Base-by-base conservation (phyloP, 2,888 invertebrate species). In the Calliphora vomitoria region DNA sequence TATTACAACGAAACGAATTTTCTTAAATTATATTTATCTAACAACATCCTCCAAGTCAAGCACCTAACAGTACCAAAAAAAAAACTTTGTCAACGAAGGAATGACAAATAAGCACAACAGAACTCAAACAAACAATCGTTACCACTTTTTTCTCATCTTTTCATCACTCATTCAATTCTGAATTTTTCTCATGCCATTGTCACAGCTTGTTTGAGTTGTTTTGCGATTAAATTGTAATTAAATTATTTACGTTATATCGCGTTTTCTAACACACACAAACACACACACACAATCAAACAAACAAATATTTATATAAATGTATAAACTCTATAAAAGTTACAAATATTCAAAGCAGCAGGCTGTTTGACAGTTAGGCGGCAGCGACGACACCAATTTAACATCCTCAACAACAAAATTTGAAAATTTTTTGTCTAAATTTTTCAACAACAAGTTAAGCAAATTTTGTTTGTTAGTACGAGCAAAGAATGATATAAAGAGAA, bases 221-320 rank as follows among this genome's bases (percentile, higher is more conserved):
- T 53, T 68, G 78, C 47, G 74, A 87, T 82, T 87, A 84, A 84
- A 84, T 78, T 82, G 82, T 87, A 87, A 87, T 87, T 87, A 87
- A 87, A 87, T 87, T 87, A 87, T 87, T 87, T 78, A 84, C 87
- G 64, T 84, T 84, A 55, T 69, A 74, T 62, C 78, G 87, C 84
- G 53, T 82, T 78, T 81, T 62, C 44, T 35, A 64, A 60, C 58
- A 62, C 41, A 78, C 2, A 44, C n/a, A 53, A 0, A 55, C 6
- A 55, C 20, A 55, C 20, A n/a, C 18, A 20, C 1, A 50, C 8
- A 35, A 31, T 38, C 41, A 31, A 5, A 64, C 15, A 82, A 50
- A 72, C 58, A 11, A 44, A 44, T 44, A 44, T 44, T 44, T 44
- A 44, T 44, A 44, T 35, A 35, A 35, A 35, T 35, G 5, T 11